Base-by-base conservation (phyloP, 2,888 invertebrate genomes). In the Drosophila paranaensis region DNA sequence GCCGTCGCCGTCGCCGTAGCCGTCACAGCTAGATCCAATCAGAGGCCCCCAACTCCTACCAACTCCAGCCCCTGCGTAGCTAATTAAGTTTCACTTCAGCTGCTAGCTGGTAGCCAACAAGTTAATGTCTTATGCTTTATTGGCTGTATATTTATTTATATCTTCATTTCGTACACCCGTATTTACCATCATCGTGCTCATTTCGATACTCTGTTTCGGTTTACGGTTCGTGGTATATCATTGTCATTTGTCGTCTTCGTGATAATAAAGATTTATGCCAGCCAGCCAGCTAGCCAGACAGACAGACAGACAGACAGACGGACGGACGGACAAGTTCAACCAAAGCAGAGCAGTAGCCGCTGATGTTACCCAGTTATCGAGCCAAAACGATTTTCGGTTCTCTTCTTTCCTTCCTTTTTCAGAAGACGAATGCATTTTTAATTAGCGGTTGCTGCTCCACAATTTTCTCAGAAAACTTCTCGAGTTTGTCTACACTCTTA, bases 231-330 rank as follows among this genome's bases (percentile, higher is more conserved):
- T 60, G 73, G 72, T 82, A 62, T 74, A 74, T 86, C 76, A 78
- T 71, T 83, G 79, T 82, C 88, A 75, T 87, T 82, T 53, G 53
- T 53, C 53, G 54, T 68, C 75, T 81, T 60, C 53, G 60, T 66
- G 87, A 81, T 88, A 85, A 81, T 85, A 77, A 83, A 88, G 88
- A 85, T 88, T 83, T 86, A 85, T 85, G 81, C 63, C 48, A 13
- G 48, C 11, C 48, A 16, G 48, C 5, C 46, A 46, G 14, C 25
- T 20, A 3, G n/a, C n/a, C 40, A 10, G 16, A 13, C 10, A 6
- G 13, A 43, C n/a, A 4, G 14, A 42, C 16, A n/a, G 14, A 33
- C 30, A 3, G n/a, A 40, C 40, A 10, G 16, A 13, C 10, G 11
- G 13, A 43, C n/a, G 4, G 14, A 42, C 16, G 43, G 4, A 16